phyloP scores from a whole-genome alignment of 2,888 invertebrate species.

The Sminthurinus aureus region DNA sequence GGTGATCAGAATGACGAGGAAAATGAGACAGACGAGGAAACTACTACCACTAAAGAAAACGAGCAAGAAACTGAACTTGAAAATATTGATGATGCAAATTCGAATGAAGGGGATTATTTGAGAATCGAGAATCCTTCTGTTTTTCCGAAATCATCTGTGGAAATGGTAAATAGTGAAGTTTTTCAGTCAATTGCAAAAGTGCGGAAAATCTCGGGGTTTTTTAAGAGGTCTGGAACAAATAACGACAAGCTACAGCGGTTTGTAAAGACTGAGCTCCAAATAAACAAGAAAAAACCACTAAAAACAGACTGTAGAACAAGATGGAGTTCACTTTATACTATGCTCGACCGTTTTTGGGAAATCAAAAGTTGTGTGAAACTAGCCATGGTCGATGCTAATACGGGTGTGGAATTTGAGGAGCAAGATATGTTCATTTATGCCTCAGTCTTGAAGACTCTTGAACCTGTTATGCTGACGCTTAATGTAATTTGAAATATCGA shows the following conservation, averaged over 20 bases:
- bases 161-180: background rate
- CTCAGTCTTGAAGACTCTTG: too few relatives aligned
- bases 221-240: background rate
- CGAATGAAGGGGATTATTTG: background rate
- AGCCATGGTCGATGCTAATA: background rate
- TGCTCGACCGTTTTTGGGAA: background rate
- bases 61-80: background rate
- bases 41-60: background rate
- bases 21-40: background rate
- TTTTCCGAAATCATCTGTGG: background rate
- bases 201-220: background rate
- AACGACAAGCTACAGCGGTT: background rate
- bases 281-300: background rate
- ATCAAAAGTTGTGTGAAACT: background rate
- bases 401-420: too few relatives aligned
- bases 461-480: too few relatives aligned
- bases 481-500: too few relatives aligned
- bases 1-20: background rate
- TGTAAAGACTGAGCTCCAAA: background rate
- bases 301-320: background rate
- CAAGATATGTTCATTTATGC: too few relatives aligned
- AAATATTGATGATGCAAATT: background rate
- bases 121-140: background rate
- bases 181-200: background rate
- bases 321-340: background rate